phyloP scores from a whole-genome alignment of 2,888 invertebrate species.

The Acleris holmiana region DNA sequence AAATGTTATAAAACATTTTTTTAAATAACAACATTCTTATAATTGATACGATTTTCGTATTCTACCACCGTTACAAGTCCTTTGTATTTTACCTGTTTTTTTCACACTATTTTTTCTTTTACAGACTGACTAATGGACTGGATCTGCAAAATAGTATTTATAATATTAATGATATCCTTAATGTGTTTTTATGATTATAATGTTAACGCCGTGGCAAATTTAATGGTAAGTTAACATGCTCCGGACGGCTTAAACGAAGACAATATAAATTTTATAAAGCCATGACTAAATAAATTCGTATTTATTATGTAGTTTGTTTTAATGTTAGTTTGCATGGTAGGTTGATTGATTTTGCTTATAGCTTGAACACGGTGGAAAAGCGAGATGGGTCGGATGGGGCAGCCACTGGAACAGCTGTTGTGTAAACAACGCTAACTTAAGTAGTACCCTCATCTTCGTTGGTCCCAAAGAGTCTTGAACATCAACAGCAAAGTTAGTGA shows the following conservation, averaged over 20 bases:
- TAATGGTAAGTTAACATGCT: conserved; percentile 8
- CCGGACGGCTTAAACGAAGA: conserved; percentile 11
- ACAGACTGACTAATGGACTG: conserved; percentile 57
- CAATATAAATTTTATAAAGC: conserved; percentile 24
- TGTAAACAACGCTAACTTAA: too few relatives aligned
- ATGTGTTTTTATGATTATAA: conserved; percentile 21
- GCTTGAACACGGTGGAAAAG: too few relatives aligned
- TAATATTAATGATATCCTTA: conserved; percentile 7
- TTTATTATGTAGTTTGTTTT: conserved; percentile 32
- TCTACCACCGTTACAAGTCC: neutral
- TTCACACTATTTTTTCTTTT: conserved; percentile 44
- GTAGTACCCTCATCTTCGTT: too few relatives aligned
- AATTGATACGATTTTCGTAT: too few relatives aligned
- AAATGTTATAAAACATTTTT: too few relatives aligned
- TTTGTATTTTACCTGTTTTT: neutral
- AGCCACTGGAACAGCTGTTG: too few relatives aligned
- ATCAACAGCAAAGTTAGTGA: too few relatives aligned
- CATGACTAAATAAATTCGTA: conserved; percentile 32
- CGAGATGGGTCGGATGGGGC: too few relatives aligned
- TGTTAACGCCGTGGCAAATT: conserved; percentile 24
- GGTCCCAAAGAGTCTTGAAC: too few relatives aligned
- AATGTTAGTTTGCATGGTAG: conserved; percentile 12
- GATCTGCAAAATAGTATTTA: conserved; percentile 40
- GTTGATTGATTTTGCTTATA: too few relatives aligned
- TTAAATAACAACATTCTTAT: too few relatives aligned